A percentile compares a stretch with the other conserved stretches of the same genome.
phyloP scores from a whole-genome alignment of 2,888 invertebrate species.

The Rhingia rostrata region DNA sequence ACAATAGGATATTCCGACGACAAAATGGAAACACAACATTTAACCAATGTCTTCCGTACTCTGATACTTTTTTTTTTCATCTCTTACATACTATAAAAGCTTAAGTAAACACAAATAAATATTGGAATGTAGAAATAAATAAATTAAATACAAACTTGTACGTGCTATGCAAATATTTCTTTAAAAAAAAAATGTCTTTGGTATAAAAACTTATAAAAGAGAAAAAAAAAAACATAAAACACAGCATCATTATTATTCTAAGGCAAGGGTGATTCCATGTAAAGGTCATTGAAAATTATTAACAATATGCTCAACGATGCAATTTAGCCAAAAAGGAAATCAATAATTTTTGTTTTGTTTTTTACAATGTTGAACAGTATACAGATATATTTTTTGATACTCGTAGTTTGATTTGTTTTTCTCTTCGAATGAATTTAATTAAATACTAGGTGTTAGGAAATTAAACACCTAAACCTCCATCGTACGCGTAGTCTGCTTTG shows the following conservation, averaged over 20 bases:
- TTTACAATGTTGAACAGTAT: slow-evolving; percentile 53
- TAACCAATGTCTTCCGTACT: slow-evolving; percentile 16
- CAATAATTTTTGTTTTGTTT: slow-evolving; percentile 26
- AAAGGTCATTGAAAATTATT: slow-evolving; percentile 44
- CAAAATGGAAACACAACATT: neutral
- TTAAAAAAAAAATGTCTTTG: slow-evolving; percentile 32
- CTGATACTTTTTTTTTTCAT: neutral
- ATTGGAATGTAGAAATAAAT: slow-evolving; percentile 49
- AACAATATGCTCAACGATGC: slow-evolving; percentile 50
- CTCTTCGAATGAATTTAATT: slow-evolving; percentile 75
- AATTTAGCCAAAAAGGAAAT: slow-evolving; percentile 61
- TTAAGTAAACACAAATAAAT: slow-evolving; percentile 26
- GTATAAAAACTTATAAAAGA: slow-evolving; percentile 38
- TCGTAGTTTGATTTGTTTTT: slow-evolving; percentile 60
- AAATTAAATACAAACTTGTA: slow-evolving; percentile 27
- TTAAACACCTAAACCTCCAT: slow-evolving; percentile 87
- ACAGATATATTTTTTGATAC: slow-evolving; percentile 63
- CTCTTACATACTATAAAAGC: slow-evolving; percentile 40
- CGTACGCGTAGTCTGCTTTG: slow-evolving; percentile 99
- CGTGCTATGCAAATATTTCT: slow-evolving; percentile 47
- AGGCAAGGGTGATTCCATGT: slow-evolving; percentile 68
- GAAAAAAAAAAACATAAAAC: slow-evolving; percentile 43
- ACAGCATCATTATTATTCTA: slow-evolving; percentile 60
- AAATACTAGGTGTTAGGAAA: slow-evolving; percentile 26
- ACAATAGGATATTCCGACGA: neutral